Evolutionary conservation across 2,888 invertebrate genomes (phyloP).

Genomic region (Hypena proboscidalis): DNA sequence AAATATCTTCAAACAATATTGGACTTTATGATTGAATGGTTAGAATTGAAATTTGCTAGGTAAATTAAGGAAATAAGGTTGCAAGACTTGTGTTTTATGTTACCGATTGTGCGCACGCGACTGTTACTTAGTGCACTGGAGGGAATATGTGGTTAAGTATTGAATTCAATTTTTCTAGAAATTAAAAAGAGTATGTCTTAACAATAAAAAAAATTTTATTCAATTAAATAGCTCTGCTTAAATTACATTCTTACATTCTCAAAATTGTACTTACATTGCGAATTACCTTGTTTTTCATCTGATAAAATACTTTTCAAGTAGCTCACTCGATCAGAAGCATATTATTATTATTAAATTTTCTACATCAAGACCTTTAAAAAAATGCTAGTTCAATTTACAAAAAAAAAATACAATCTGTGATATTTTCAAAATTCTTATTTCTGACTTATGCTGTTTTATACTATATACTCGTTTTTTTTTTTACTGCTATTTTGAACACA

Average conservation of each 20-base stretch:
- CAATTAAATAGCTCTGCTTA: no score
- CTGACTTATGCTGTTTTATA: constrained; percentile 12
- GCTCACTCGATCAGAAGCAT: no score
- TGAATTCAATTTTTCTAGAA: constrained; percentile 5
- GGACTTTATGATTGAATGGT: neutral
- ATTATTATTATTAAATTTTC: no score
- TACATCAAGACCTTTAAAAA: no score
- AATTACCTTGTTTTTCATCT: no score
- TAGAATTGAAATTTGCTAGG: constrained; percentile 28
- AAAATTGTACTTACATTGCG: no score
- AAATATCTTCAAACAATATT: constrained; percentile 2
- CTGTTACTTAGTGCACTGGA: constrained; percentile 17
- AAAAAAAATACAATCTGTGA: no score
- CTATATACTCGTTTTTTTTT: no score
- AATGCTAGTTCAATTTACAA: no score
- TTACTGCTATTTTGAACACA: constrained; percentile 47
- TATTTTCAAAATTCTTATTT: neutral
- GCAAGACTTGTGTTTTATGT: constrained; percentile 26
- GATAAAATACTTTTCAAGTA: no score
- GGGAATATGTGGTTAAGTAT: constrained; percentile 39
- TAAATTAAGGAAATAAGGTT: constrained; percentile 17
- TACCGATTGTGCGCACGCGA: constrained; percentile 57
- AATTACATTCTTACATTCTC: no score
- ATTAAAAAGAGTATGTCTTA: neutral
- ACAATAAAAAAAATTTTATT: no score